Evolutionary conservation across 1,140 invertebrate species (phyloP).

Genomic region (Sipha flava): DNA sequence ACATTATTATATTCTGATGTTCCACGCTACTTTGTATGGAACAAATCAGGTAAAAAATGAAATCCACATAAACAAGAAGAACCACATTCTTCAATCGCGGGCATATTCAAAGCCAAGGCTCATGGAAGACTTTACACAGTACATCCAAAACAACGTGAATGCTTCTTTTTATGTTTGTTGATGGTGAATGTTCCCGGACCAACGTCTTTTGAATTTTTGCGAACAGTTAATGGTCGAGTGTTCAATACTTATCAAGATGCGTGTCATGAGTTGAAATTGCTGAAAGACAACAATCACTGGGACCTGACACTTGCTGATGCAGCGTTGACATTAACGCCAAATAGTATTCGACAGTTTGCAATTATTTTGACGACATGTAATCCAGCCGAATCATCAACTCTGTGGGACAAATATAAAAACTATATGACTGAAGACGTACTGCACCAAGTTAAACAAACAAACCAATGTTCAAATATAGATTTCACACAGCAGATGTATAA

Average conservation of each 20-base stretch:
- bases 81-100: neutral
- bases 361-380: neutral
- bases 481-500: too few relatives aligned
- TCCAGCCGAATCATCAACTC: neutral
- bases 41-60: neutral
- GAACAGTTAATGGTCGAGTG: too few relatives aligned
- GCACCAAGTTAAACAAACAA: too few relatives aligned
- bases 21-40: too few relatives aligned
- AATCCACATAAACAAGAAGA: neutral
- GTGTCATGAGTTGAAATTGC: neutral
- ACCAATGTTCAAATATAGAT: too few relatives aligned
- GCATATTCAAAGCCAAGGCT: neutral
- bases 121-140: neutral
- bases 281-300: too few relatives aligned
- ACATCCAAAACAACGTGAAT: too few relatives aligned
- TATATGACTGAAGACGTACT: too few relatives aligned
- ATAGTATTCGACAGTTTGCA: neutral
- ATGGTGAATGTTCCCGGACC: neutral
- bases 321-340: neutral
- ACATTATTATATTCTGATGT: too few relatives aligned
- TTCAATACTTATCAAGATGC: neutral
- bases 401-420: too few relatives aligned
- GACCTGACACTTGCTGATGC: neutral
- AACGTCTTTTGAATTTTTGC: neutral
- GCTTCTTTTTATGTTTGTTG: too few relatives aligned